Conservation (phyloP, 2,113 vertebrate genomes). For the Glaucidium brasilianum region DNA sequence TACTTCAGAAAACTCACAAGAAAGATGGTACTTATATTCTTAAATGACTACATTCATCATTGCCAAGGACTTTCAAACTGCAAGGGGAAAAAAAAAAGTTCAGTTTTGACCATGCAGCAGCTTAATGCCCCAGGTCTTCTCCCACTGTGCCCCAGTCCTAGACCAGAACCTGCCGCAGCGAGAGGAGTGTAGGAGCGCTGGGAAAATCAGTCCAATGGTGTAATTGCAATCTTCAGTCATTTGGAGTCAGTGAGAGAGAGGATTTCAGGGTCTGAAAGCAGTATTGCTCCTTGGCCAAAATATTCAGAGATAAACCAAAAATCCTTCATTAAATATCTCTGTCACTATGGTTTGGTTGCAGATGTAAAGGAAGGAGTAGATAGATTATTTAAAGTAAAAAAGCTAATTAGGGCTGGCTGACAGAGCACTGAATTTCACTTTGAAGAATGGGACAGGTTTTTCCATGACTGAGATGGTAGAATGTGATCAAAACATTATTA, state of each 20-base stretch:
- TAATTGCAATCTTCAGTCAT: background rate
- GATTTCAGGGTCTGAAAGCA: background rate
- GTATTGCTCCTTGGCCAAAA: background rate
- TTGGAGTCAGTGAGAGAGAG: background rate
- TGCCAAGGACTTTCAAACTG: background rate
- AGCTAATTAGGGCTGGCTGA: slow-evolving; percentile 36
- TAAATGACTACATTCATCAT: background rate
- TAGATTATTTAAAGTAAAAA: slow-evolving; percentile 25
- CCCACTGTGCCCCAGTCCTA: background rate
- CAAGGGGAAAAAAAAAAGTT: background rate
- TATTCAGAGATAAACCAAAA: background rate
- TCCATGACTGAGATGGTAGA: background rate
- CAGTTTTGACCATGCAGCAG: background rate
- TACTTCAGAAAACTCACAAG: slow-evolving; percentile 1
- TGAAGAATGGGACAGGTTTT: slow-evolving; percentile 22
- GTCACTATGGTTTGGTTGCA: slow-evolving; percentile 7
- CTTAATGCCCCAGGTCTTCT: background rate
- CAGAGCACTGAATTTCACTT: slow-evolving; percentile 22
- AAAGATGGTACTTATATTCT: background rate
- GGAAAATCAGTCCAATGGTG: background rate
- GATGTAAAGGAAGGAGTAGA: background rate
- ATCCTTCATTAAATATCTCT: background rate
- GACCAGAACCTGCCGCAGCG: background rate
- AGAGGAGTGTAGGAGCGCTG: background rate
- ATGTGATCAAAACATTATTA: slow-evolving; percentile 12